These are phyloP conservation scores for Eclectus roratus DNA, from an alignment of 2,113 vertebrate genomes.

Conservation along the genomic window DNA sequence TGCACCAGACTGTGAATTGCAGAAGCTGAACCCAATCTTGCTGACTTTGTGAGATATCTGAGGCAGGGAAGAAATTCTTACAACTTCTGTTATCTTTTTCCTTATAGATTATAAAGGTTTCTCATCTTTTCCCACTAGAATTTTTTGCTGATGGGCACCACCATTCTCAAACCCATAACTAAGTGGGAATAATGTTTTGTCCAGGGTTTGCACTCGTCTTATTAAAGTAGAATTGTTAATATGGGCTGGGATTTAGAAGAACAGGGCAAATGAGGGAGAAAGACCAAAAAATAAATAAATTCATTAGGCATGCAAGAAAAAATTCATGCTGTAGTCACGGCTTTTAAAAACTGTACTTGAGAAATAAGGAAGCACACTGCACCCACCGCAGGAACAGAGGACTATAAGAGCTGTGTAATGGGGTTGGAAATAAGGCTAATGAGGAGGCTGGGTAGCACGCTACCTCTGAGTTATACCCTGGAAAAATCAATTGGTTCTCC, in stretches of 20 bases:
- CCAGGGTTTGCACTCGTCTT: neutral
- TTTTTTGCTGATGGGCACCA: neutral
- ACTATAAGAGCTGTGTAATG: neutral
- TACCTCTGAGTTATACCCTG: neutral
- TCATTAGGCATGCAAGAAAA: neutral
- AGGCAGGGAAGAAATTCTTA: neutral
- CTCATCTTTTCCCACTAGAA: neutral
- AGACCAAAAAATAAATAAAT: neutral
- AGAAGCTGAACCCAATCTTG: neutral
- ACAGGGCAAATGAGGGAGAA: neutral
- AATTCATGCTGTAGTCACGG: neutral
- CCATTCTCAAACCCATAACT: neutral
- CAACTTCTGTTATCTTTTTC: neutral
- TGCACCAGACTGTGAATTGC: rapidly evolving
- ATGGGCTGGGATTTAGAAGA: neutral
- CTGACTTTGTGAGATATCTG: slow-evolving; percentile 22
- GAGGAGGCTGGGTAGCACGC: rapidly evolving
- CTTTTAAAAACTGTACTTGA: neutral
- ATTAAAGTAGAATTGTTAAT: neutral
- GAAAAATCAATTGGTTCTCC: neutral
- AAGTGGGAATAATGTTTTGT: neutral
- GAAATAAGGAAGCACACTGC: rapidly evolving
- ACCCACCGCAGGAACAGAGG: neutral
- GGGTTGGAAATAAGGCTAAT: neutral
- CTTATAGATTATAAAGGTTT: neutral